Evolutionary conservation across 2,113 vertebrate species (phyloP).

Genomic region (Scopus umbretta): DNA sequence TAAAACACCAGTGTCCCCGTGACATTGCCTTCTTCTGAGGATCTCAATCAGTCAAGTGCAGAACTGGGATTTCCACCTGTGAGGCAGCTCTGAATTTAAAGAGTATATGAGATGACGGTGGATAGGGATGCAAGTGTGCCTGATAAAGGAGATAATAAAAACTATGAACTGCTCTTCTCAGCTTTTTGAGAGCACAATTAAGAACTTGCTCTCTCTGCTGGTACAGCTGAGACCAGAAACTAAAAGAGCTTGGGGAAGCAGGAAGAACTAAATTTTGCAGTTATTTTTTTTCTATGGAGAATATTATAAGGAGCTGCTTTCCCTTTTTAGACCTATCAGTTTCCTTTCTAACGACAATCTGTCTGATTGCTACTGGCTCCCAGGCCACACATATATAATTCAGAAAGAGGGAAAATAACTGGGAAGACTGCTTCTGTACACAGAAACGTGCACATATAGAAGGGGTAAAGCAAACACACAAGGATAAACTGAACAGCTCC

Average conservation of each 20-base stretch:
- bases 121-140: background rate
- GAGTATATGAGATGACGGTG: background rate
- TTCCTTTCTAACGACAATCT: background rate
- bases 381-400: background rate
- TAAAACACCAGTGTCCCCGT: background rate
- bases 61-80: background rate
- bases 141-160: background rate
- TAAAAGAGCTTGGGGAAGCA: background rate
- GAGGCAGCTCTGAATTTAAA: background rate
- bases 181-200: slow-evolving; percentile 2
- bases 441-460: background rate
- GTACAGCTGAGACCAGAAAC: background rate
- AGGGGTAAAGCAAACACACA: background rate
- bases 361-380: background rate
- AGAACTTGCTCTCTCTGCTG: background rate
- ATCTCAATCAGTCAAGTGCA: background rate
- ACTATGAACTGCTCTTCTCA: background rate
- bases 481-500: background rate
- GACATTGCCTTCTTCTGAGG: background rate
- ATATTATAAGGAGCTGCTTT: background rate
- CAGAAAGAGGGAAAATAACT: background rate
- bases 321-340: background rate
- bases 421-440: background rate
- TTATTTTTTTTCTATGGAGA: background rate
- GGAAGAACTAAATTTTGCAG: background rate